Evolutionary conservation across 1,140 invertebrate genomes (phyloP), one percentile per base, ranked within the genome.

Genomic region (Metopolophium dirhodum): DNA sequence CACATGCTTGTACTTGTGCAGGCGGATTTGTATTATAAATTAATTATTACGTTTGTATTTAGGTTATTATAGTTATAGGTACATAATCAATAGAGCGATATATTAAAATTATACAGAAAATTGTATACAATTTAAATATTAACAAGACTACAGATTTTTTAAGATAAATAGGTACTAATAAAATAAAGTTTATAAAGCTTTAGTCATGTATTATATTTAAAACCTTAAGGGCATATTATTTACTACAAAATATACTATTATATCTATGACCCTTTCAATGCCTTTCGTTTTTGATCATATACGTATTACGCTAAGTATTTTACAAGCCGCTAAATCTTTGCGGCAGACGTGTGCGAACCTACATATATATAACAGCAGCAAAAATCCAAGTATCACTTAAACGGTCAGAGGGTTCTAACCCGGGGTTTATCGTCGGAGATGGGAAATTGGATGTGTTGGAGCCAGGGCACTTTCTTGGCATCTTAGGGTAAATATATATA

Each of bases 341-440:
- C 3, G 30, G 61, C 30, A n/a, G 11, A 68, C 30, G 3, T 68
- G 30, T 68, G 4, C 11, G 3, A 30, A 68, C 14, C 7, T 22
- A 23, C 20, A 23, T 83, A 22, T 3, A 83, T 23, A 83, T 68
- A 83, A 83, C 22, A 83, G 82, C 35, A 9, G 2, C 8, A 37
- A 37, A 82, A 83, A 83, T 41, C 35, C 35, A 41, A 83, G 35
- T 83, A 83, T 83, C 82, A 83, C 35, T 83, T 83, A 83, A 83
- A 41, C 2, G 82, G 82, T 26, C 47, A 51, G 30, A 87, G 47
- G 18, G 86, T 49, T 68, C n/a, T 49, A 87, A 87, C 86, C 45
- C 45, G 30, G 11, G 18, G 18, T 51, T n/a, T 49, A 87, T 87
- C 7, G 47, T 35, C 18, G 30, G 35, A 7, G 20, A 87, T 7